Evolutionary conservation across 2,797 vertebrate genomes (phyloP), one percentile per base, ranked within the genome.

Genomic region (Eupleurogrammus muticus): DNA sequence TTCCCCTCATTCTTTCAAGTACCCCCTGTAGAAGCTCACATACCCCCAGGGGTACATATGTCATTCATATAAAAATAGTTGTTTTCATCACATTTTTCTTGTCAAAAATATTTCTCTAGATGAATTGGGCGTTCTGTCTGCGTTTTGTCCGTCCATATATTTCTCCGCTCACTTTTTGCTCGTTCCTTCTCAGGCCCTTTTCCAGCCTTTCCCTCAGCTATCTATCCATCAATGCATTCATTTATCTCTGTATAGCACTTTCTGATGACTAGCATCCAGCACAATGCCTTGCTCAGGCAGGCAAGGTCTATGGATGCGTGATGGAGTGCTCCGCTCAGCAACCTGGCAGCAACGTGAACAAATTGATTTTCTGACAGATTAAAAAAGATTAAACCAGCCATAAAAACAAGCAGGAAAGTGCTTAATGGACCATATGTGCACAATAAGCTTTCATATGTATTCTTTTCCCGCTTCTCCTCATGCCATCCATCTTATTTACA

Each of bases 291-390:
- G 73, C 87, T 91, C 80, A 74, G 83, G 73, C 82, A 40, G 81
- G 73, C 88, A 86, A 85, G 85, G 80, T 87, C 87, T 85, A 73
- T 82, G 85, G 90, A 91, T 85, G 83, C 34, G 84, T 94, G 92
- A 94, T 93, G 90, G 92, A 94, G 92, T 92, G 90, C 86, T 87
- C 87, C 69, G 76, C 83, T 90, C 86, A 75, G 89, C 91, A 92
- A 91, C 90, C 89, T 92, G 93, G 90, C 94, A 94, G 92, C 85
- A 68, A 92, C 70, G 90, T 90, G 91, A 92, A 89, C 81, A 88
- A 89, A 95, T 94, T 88, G 92, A 94, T 94, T 94, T 94, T 92
- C 90, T 94, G 94, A 93, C 91, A 92, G 92, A 94, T 94, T 94
- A 91, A 92, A 94, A 93, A 94, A 93, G 91, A 94, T 93, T 92